Percentiles rank a stretch among this genome's conserved stretches.
Conservation (phyloP, 2,888 invertebrate species). For the Bibio marci region DNA sequence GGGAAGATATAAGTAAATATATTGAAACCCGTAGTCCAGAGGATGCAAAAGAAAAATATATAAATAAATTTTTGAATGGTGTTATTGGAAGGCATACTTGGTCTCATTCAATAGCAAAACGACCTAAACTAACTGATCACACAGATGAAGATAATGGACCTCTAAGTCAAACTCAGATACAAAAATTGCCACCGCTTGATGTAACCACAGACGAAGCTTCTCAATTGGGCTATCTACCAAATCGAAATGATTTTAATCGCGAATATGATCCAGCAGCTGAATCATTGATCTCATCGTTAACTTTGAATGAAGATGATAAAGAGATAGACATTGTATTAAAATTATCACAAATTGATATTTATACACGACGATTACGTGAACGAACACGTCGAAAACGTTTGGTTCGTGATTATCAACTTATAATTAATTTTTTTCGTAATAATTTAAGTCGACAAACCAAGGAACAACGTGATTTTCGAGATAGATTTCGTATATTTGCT, state of each 20-base stretch:
- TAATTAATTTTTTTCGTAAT: slow-evolving; percentile 65
- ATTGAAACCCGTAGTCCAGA: slow-evolving; percentile 79
- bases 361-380: slow-evolving; percentile 66
- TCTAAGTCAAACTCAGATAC: slow-evolving; percentile 50
- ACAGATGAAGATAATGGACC: slow-evolving; percentile 67
- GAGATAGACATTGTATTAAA: slow-evolving; percentile 81
- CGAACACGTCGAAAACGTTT: slow-evolving; percentile 76
- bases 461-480: slow-evolving; percentile 47
- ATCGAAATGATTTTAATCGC: slow-evolving; percentile 90
- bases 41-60: slow-evolving; percentile 86
- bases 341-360: slow-evolving; percentile 84
- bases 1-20: slow-evolving; percentile 85
- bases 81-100: slow-evolving; percentile 79
- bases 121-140: slow-evolving; percentile 55
- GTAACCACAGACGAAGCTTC: slow-evolving; percentile 70
- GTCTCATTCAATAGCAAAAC: slow-evolving; percentile 51
- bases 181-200: slow-evolving; percentile 58
- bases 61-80: slow-evolving; percentile 73
- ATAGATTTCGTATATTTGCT: slow-evolving; percentile 68
- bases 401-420: slow-evolving; percentile 78
- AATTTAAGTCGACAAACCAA: slow-evolving; percentile 26
- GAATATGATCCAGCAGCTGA: slow-evolving; percentile 91
- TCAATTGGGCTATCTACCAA: slow-evolving; percentile 85
- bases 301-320: slow-evolving; percentile 70
- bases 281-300: slow-evolving; percentile 68